phyloP scores from a whole-genome alignment of 2,797 vertebrate species.

The Phrynocephalus guinanensis region DNA sequence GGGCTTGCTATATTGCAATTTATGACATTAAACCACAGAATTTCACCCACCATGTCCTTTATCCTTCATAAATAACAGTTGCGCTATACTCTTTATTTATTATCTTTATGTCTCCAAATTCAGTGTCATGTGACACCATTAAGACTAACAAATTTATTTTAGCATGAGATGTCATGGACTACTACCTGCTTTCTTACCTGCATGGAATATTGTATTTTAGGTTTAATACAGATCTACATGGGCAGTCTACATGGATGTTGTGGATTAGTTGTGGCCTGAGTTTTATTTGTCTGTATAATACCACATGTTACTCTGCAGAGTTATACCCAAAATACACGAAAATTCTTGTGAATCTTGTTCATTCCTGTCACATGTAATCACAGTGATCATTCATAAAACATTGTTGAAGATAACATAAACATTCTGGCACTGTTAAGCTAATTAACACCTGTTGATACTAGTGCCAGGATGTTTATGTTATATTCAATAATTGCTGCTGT shows the following conservation, averaged over 20 bases:
- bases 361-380: background rate
- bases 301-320: background rate
- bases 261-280: too few relatives aligned
- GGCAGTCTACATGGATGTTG: too few relatives aligned
- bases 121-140: background rate
- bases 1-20: too few relatives aligned
- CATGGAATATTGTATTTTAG: too few relatives aligned
- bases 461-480: constrained; percentile 1
- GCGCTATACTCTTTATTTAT: background rate
- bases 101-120: too few relatives aligned
- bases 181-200: too few relatives aligned
- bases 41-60: background rate
- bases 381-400: background rate
- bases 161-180: too few relatives aligned
- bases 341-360: background rate
- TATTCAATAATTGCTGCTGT: background rate
- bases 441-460: background rate
- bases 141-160: background rate
- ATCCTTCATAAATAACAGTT: background rate
- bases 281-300: too few relatives aligned
- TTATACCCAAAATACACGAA: background rate
- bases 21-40: too few relatives aligned
- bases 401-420: background rate
- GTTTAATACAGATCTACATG: too few relatives aligned
- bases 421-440: background rate